Conservation (phyloP, 2,113 vertebrate genomes). For the Tychaedon coryphoeus region DNA sequence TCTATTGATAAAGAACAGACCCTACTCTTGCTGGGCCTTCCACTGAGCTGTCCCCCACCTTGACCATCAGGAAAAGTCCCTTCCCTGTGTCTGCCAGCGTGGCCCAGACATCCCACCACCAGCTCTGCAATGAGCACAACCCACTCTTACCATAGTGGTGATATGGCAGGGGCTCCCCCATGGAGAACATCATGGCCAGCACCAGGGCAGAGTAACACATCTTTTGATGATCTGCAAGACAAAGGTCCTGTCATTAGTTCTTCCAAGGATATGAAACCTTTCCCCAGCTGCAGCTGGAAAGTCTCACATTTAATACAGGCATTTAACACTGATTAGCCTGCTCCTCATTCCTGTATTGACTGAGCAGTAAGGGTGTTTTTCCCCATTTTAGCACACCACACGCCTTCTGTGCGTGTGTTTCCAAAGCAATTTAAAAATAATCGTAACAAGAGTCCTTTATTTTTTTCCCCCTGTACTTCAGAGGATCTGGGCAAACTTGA, state of each 20-base stretch:
- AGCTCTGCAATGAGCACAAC: not conserved
- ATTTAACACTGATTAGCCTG: not conserved
- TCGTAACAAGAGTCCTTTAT: not conserved
- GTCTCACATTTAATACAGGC: not conserved
- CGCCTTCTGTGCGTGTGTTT: not conserved
- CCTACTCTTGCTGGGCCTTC: not conserved
- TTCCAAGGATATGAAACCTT: not conserved
- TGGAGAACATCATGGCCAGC: slow-evolving; percentile 96
- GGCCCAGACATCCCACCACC: not conserved
- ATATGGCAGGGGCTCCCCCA: slow-evolving; percentile 95
- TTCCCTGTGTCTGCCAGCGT: not conserved
- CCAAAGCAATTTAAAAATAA: slow-evolving; percentile 40
- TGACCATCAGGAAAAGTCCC: not conserved
- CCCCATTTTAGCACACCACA: not conserved
- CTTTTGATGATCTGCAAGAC: slow-evolving; percentile 91
- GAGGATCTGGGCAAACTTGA: slow-evolving; percentile 2
- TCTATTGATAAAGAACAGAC: not conserved
- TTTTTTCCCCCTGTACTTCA: not conserved
- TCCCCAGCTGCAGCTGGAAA: not conserved
- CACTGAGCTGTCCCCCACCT: not conserved
- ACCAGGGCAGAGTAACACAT: slow-evolving; percentile 95
- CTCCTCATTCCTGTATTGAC: not conserved
- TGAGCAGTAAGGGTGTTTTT: not conserved
- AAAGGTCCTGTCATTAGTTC: not conserved
- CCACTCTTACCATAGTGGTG: slow-evolving; percentile 90